Percentiles rank a stretch among this genome's conserved stretches.
Evolutionary conservation across 2,888 invertebrate genomes (phyloP).

Genomic region (Trissonchulus sp.): DNA sequence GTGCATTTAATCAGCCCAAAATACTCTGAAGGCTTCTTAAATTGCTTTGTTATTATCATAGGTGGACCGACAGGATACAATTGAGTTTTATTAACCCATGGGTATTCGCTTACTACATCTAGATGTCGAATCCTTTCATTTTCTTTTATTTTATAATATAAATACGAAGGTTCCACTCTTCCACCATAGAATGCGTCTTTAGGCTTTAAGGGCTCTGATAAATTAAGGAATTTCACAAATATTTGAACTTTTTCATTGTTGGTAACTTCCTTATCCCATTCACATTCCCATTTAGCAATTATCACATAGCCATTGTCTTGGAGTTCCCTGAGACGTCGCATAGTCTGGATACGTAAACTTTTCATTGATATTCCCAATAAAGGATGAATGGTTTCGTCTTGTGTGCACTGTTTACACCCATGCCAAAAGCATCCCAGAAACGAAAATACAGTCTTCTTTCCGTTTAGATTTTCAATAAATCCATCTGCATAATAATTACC

Average conservation of each 20-base stretch:
- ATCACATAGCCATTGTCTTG: not conserved
- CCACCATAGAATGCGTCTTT: slow-evolving; percentile 14
- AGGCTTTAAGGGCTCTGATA: not conserved
- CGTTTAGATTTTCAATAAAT: not conserved
- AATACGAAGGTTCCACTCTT: not conserved
- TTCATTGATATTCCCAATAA: not conserved
- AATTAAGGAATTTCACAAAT: no score
- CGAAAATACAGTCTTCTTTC: not conserved
- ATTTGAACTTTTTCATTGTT: no score
- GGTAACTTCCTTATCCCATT: slow-evolving; percentile 22
- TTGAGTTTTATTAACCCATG: slow-evolving; percentile 3
- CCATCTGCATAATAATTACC: slow-evolving; percentile 19
- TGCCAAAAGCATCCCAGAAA: slow-evolving; percentile 16
- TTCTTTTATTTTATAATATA: slow-evolving; percentile 1
- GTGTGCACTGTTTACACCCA: slow-evolving; percentile 9
- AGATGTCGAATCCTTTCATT: slow-evolving; percentile 12
- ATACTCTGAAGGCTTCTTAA: slow-evolving; percentile 1
- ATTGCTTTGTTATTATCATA: not conserved
- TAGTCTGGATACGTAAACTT: not conserved
- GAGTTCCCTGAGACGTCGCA: not conserved
- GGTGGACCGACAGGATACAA: not conserved
- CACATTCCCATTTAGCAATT: not conserved
- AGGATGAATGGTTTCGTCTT: not conserved
- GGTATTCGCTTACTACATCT: slow-evolving; percentile 1
- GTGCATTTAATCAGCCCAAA: slow-evolving; percentile 21